phyloP scores from a whole-genome alignment of 1,140 invertebrate genomes.

The Bombus fervidus region DNA sequence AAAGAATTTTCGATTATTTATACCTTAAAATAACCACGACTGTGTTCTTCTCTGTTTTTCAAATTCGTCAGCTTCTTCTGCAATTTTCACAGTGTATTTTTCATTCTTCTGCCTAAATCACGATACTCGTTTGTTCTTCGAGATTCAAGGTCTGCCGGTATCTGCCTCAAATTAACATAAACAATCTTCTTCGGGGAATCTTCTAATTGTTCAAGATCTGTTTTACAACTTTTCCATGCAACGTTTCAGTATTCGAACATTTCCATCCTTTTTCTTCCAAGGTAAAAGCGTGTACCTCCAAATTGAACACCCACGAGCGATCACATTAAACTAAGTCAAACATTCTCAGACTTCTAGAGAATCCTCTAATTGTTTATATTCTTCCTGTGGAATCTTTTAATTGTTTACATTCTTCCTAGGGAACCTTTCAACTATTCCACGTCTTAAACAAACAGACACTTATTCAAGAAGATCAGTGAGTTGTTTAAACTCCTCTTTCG shows the following conservation, averaged over 20 bases:
- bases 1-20: background rate
- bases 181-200: background rate
- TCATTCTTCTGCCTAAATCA: background rate
- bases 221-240: background rate
- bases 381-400: background rate
- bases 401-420: background rate
- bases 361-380: background rate
- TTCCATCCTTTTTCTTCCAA: background rate
- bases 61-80: too few relatives aligned
- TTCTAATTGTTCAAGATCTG: background rate
- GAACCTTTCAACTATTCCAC: background rate
- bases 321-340: background rate
- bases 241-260: background rate
- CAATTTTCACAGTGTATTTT: background rate
- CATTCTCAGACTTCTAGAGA: background rate
- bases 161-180: background rate
- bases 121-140: too few relatives aligned
- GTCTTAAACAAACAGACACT: too few relatives aligned
- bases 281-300: background rate
- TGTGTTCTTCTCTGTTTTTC: background rate
- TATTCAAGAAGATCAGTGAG: too few relatives aligned
- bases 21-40: background rate
- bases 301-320: background rate
- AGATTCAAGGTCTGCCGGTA: too few relatives aligned
- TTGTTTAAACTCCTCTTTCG: background rate